phyloP scores from a whole-genome alignment of 2,113 vertebrate species.

The Myrmecophaga tridactyla region DNA sequence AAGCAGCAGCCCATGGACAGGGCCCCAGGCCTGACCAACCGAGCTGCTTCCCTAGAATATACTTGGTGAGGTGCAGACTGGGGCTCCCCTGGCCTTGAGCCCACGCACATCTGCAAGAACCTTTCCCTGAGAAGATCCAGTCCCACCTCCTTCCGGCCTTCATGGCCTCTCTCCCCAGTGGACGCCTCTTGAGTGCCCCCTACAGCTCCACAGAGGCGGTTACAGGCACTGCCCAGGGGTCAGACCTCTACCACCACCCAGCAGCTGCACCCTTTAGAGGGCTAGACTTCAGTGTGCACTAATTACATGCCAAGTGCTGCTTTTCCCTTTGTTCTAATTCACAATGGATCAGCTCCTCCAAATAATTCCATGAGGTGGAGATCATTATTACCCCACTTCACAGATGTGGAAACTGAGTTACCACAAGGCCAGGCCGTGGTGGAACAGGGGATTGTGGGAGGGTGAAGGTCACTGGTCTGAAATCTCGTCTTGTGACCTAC shows the following conservation, averaged over 20 bases:
- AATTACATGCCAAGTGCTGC: background rate
- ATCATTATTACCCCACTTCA: no score
- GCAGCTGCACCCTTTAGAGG: accelerated
- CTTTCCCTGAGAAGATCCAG: background rate
- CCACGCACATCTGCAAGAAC: background rate
- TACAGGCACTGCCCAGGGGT: background rate
- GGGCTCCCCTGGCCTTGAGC: background rate
- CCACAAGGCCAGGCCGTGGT: background rate
- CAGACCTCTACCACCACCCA: background rate
- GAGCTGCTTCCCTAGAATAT: background rate
- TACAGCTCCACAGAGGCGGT: background rate
- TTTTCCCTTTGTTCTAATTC: background rate
- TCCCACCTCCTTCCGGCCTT: no score
- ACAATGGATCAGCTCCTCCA: background rate
- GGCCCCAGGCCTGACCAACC: background rate
- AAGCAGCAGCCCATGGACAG: background rate
- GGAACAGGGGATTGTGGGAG: no score
- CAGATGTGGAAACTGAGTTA: background rate
- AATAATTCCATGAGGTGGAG: background rate
- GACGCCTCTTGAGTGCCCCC: constrained; percentile 9
- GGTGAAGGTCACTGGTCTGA: background rate
- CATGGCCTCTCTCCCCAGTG: background rate
- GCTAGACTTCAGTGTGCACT: background rate
- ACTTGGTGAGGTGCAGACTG: background rate
- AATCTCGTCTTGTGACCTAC: background rate